Conservation (phyloP, 2,888 invertebrate species). For the Amphipoea lucens region DNA sequence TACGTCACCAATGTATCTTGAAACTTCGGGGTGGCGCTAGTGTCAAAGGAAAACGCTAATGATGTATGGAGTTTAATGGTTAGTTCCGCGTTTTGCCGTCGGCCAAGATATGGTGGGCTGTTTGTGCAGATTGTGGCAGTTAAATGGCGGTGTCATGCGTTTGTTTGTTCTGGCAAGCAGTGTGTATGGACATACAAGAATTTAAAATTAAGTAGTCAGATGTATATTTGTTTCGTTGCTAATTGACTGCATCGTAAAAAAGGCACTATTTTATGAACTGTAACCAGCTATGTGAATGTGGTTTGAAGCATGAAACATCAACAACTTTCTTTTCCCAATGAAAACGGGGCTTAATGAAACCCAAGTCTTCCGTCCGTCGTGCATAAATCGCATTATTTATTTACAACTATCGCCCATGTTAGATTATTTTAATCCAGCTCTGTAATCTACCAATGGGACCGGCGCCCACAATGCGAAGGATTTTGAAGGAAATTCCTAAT, state of each 20-base stretch:
- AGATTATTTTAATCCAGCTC: too few relatives aligned
- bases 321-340: too few relatives aligned
- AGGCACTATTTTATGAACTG: background rate
- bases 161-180: conserved; percentile 34
- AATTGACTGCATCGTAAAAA: background rate
- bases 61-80: background rate
- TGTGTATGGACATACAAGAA: background rate
- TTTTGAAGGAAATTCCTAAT: too few relatives aligned
- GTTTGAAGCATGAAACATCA: too few relatives aligned
- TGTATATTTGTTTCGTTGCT: background rate
- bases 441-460: too few relatives aligned
- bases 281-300: too few relatives aligned
- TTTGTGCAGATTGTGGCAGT: conserved; percentile 19
- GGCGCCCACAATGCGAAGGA: too few relatives aligned
- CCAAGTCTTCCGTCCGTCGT: too few relatives aligned
- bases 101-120: background rate
- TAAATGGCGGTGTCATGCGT: conserved; percentile 21
- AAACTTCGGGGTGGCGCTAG: conserved; percentile 16
- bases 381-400: too few relatives aligned
- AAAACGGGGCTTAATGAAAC: too few relatives aligned
- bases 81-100: conserved; percentile 28
- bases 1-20: conserved; percentile 12
- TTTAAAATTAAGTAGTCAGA: background rate
- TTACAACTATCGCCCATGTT: too few relatives aligned
- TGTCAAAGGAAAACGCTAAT: conserved; percentile 32